phyloP scores from a whole-genome alignment of 2,797 vertebrate species.

The Phoebastria nigripes region DNA sequence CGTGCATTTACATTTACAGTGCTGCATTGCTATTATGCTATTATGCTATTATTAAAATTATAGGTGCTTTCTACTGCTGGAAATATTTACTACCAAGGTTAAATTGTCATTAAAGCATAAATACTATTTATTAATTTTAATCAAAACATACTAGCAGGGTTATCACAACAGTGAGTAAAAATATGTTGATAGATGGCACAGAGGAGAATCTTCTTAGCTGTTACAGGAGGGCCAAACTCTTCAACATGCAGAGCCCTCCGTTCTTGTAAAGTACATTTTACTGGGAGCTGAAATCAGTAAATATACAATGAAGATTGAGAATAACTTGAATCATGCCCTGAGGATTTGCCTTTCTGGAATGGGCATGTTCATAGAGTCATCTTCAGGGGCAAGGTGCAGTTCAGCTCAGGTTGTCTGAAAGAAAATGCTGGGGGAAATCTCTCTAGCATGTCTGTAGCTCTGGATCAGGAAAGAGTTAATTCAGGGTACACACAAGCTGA shows the following conservation, averaged over 20 bases:
- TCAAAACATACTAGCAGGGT: neutral
- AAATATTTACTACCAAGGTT: neutral
- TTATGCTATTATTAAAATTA: constrained; percentile 1
- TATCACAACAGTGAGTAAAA: neutral
- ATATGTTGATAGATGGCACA: neutral
- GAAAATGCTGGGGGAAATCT: neutral
- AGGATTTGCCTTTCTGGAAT: neutral
- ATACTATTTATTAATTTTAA: neutral
- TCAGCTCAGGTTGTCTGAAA: neutral
- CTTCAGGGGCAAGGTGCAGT: neutral
- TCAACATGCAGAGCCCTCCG: neutral
- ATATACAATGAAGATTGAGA: neutral
- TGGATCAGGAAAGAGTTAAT: neutral
- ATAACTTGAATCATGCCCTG: neutral
- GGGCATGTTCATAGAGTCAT: neutral
- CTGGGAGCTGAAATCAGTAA: neutral
- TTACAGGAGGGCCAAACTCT: neutral
- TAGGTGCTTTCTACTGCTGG: neutral
- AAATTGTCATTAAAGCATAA: neutral
- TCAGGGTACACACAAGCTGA: neutral
- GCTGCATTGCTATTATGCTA: neutral
- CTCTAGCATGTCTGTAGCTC: neutral
- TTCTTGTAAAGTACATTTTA: neutral
- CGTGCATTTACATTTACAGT: neutral
- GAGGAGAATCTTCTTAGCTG: neutral